A percentile compares a stretch with the other conserved stretches of the same genome.
Evolutionary conservation across 1,140 invertebrate species (phyloP).

Genomic region (Pogonomyrmex barbatus): DNA sequence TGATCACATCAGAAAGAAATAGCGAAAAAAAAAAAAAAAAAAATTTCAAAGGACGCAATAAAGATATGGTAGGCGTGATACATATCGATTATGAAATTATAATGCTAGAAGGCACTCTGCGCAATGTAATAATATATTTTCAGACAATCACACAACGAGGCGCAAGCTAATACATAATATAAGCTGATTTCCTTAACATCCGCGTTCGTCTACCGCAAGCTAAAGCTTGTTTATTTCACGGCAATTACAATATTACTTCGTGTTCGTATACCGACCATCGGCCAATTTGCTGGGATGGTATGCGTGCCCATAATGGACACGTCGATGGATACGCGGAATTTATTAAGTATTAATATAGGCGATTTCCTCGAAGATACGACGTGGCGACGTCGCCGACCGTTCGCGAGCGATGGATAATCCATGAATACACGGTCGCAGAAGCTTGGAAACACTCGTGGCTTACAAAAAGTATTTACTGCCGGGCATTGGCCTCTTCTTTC

Average conservation of each 20-base stretch:
- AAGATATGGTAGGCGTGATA: conserved; percentile 10
- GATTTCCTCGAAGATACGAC: conserved; percentile 37
- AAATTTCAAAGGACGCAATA: background rate
- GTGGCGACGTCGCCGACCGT: conserved; percentile 8
- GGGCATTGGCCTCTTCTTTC: background rate
- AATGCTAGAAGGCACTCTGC: background rate
- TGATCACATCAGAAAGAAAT: background rate
- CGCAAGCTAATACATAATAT: conserved; percentile 28
- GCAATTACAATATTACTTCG: conserved; percentile 58
- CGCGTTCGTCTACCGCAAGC: conserved; percentile 6
- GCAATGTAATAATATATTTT: conserved; percentile 49
- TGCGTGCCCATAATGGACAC: conserved; percentile 38
- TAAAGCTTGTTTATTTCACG: conserved; percentile 59
- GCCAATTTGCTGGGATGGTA: conserved; percentile 34
- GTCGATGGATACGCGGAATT: conserved; percentile 58
- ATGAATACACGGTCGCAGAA: background rate
- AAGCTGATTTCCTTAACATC: conserved; percentile 28
- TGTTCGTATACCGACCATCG: conserved; percentile 29
- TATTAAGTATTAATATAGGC: conserved; percentile 70
- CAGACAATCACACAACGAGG: conserved; percentile 31
- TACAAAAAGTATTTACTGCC: conserved; percentile 33
- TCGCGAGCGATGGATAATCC: background rate
- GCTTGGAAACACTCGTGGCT: conserved; percentile 20
- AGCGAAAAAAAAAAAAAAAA: background rate
- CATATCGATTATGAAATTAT: conserved; percentile 43